Evolutionary conservation across 2,797 vertebrate species (phyloP).

Genomic region (Darevskia mixta): DNA sequence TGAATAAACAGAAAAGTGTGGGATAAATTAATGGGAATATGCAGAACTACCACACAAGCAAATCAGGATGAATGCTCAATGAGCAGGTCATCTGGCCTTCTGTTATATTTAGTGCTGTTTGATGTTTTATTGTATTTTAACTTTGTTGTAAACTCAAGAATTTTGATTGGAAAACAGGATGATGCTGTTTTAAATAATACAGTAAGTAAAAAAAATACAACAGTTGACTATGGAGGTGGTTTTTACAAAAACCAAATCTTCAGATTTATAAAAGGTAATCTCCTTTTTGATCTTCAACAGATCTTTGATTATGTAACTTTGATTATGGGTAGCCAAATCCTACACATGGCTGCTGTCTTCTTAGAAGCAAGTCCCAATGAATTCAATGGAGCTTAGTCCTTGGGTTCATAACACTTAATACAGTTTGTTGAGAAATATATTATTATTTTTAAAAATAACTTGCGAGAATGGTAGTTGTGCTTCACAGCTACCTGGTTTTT

Average conservation of each 20-base stretch:
- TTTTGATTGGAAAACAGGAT: not conserved
- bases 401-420: not conserved
- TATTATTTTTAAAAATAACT: not conserved
- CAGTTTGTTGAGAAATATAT: slow-evolving; percentile 36
- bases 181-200: not conserved
- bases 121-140: not conserved
- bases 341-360: not conserved
- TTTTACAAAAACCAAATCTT: not conserved
- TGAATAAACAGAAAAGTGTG: too few species aligned
- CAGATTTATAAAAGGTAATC: not conserved
- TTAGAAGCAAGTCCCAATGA: not conserved
- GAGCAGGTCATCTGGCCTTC: not conserved
- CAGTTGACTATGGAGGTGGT: not conserved
- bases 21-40: too few species aligned
- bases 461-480: slow-evolving; percentile 8
- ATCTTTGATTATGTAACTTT: not conserved
- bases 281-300: not conserved
- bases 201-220: not conserved
- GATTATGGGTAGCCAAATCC: too few species aligned
- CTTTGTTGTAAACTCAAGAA: not conserved
- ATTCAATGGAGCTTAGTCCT: not conserved
- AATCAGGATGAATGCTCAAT: too few species aligned
- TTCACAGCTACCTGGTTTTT: slow-evolving; percentile 36
- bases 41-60: too few species aligned
- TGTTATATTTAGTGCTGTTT: not conserved